Conservation (phyloP, 2,888 invertebrate species). For the Tachina lurida region DNA sequence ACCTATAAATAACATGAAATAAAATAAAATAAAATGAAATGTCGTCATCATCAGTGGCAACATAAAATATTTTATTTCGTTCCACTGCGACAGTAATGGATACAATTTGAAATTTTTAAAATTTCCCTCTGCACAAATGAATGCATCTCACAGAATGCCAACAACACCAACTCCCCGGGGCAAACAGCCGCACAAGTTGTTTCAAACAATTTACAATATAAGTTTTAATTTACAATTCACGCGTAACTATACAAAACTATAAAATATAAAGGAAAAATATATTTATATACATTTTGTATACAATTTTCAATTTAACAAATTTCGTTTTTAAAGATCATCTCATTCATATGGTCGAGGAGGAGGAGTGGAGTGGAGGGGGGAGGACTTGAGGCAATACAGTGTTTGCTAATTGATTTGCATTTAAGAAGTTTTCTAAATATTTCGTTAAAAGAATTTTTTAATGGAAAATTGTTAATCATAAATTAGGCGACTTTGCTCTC, state of each 20-base stretch:
- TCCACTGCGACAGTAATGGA: constrained; percentile 66
- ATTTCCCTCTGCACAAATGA: constrained; percentile 44
- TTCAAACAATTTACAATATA: constrained; percentile 43
- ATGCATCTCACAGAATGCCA: constrained; percentile 1
- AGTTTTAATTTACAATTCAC: constrained; percentile 36
- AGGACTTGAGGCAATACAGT: constrained; percentile 1
- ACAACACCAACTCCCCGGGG: constrained; percentile 67
- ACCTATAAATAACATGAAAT: constrained; percentile 78
- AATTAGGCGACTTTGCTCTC: constrained; percentile 58
- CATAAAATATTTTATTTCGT: constrained; percentile 59
- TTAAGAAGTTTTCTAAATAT: constrained; percentile 32
- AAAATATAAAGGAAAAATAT: neutral
- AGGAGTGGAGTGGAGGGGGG: neutral
- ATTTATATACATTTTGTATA: constrained; percentile 49
- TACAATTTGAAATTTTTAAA: constrained; percentile 66
- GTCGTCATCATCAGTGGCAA: constrained; percentile 42
- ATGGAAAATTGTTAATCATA: constrained; percentile 70
- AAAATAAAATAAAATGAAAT: constrained; percentile 37
- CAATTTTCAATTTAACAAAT: constrained; percentile 63
- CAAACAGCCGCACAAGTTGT: constrained; percentile 73
- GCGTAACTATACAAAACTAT: constrained; percentile 1
- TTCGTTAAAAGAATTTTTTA: constrained; percentile 48
- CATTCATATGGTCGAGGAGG: neutral
- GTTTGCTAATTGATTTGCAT: constrained; percentile 68
- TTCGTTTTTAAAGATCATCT: neutral